These are phyloP conservation scores for Nomada fabriciana DNA, from an alignment of 2,888 invertebrate species.

Conservation along the genomic window DNA sequence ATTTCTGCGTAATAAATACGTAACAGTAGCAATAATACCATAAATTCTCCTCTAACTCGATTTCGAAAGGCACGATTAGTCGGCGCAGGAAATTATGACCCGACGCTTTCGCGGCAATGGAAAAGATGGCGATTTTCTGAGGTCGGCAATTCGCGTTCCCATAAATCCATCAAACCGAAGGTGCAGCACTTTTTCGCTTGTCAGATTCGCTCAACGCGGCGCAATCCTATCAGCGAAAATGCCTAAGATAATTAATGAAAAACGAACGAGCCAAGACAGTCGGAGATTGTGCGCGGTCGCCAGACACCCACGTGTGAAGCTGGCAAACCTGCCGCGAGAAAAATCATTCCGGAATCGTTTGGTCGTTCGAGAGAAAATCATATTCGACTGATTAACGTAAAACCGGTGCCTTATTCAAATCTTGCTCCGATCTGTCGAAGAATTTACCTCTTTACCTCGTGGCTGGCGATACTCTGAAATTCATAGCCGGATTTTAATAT, in stretches of 20 bases:
- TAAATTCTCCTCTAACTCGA: neutral
- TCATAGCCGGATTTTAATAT: conserved; percentile 20
- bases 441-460: conserved; percentile 1
- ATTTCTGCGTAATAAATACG: no score
- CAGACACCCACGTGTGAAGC: conserved; percentile 53
- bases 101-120: neutral
- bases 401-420: conserved; percentile 5
- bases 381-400: conserved; percentile 45
- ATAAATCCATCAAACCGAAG: conserved; percentile 50
- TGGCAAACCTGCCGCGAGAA: conserved; percentile 21
- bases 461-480: conserved; percentile 6
- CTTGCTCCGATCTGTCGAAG: neutral
- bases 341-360: conserved; percentile 48
- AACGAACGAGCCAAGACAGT: conserved; percentile 50
- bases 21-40: no score
- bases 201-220: conserved; percentile 17
- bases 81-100: conserved; percentile 8
- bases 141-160: neutral
- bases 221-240: conserved; percentile 50
- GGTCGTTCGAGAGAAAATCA: conserved; percentile 36
- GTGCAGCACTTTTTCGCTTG: conserved; percentile 36
- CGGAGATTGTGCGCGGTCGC: conserved; percentile 31
- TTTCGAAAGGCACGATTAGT: conserved; percentile 1
- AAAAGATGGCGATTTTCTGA: neutral
- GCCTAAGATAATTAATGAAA: conserved; percentile 65